A percentile compares a stretch with the other conserved stretches of the same genome.
Evolutionary conservation across 2,888 invertebrate species (phyloP).

Genomic region (Horisme vitalbata): DNA sequence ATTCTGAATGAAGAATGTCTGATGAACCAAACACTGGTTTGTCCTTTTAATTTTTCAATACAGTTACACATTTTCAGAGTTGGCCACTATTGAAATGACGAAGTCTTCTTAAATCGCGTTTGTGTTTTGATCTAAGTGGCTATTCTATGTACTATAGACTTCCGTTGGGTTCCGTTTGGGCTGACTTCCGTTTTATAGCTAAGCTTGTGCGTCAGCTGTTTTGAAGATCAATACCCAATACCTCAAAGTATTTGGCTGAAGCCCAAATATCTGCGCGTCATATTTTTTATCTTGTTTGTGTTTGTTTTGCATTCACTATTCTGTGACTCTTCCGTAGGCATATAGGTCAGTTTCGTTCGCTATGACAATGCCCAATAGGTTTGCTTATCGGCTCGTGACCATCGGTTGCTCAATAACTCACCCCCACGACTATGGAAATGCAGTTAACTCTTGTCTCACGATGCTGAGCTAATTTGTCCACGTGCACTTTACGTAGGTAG

Average conservation of each 20-base stretch:
- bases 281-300: slow-evolving; percentile 1
- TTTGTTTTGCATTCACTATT: no score
- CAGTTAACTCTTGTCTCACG: slow-evolving; percentile 52
- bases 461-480: slow-evolving; percentile 53
- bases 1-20: no score
- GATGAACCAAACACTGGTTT: no score
- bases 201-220: slow-evolving; percentile 7
- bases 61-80: no score
- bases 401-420: slow-evolving; percentile 48
- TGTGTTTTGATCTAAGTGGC: no score
- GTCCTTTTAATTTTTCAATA: no score
- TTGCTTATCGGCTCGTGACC: slow-evolving; percentile 49
- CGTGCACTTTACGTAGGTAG: no score
- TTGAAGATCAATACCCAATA: background rate
- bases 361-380: slow-evolving; percentile 5
- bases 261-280: slow-evolving; percentile 5
- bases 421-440: slow-evolving; percentile 65
- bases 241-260: slow-evolving; percentile 13
- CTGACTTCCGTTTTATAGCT: no score
- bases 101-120: no score
- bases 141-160: no score
- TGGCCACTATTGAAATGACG: no score
- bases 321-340: background rate
- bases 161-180: no score
- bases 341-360: slow-evolving; percentile 6